These are phyloP conservation scores for Ptychobarbus kaznakovi DNA, from an alignment of 2,797 vertebrate genomes.

Conservation along the genomic window DNA sequence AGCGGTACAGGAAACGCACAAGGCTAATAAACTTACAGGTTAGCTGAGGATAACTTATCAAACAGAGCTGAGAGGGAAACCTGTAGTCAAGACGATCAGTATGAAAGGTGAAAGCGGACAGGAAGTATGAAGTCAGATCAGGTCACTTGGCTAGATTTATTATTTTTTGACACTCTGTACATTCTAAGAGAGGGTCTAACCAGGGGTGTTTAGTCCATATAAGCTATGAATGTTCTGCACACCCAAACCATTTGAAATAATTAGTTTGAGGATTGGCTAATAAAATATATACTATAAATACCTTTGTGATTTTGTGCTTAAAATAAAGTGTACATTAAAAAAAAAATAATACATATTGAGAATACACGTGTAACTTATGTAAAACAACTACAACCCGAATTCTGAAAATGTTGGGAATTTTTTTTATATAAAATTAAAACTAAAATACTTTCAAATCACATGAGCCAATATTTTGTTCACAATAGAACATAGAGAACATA, in stretches of 20 bases:
- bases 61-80: slow-evolving; percentile 48
- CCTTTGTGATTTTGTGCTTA: not conserved
- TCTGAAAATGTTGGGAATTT: no score
- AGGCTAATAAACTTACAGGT: slow-evolving; percentile 63
- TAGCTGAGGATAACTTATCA: slow-evolving; percentile 64
- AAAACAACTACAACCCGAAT: no score
- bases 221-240: not conserved
- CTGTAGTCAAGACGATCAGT: slow-evolving; percentile 37
- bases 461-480: no score
- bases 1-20: slow-evolving; percentile 67
- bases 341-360: no score
- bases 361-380: no score
- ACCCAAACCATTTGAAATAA: not conserved
- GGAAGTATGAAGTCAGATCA: slow-evolving; percentile 47
- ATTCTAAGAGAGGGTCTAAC: not conserved
- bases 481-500: no score
- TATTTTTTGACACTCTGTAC: not conserved
- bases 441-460: no score
- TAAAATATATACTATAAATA: not conserved
- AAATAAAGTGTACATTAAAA: not conserved
- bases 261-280: not conserved
- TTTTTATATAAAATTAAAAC: no score
- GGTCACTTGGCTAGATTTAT: slow-evolving; percentile 36
- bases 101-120: not conserved
- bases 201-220: not conserved